phyloP scores from a whole-genome alignment of 1,140 invertebrate genomes.

The Oryzaephilus surinamensis region DNA sequence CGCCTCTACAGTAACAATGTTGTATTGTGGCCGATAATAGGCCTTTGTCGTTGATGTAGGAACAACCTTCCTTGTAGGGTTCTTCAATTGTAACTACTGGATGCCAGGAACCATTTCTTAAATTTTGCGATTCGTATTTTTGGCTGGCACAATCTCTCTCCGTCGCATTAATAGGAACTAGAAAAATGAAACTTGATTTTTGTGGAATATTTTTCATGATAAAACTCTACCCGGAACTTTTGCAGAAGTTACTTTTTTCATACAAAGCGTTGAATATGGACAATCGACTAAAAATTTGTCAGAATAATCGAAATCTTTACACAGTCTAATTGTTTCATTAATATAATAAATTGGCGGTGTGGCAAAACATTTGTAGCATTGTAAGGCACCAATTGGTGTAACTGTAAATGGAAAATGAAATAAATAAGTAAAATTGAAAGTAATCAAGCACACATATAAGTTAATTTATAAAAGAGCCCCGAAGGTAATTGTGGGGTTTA shows the following conservation, averaged over 20 bases:
- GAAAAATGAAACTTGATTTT: conserved; percentile 12
- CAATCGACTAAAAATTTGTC: conserved; percentile 57
- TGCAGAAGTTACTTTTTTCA: conserved; percentile 39
- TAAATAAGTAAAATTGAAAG: too few species aligned
- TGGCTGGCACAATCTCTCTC: conserved; percentile 63
- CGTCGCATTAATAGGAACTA: conserved; percentile 50
- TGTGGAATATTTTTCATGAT: background rate
- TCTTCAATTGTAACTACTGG: conserved; percentile 48
- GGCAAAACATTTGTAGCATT: conserved; percentile 59
- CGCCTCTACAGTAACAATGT: conserved; percentile 42
- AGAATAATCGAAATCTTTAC: conserved; percentile 60
- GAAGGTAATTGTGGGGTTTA: too few species aligned
- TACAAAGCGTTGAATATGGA: conserved; percentile 68
- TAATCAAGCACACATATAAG: too few species aligned
- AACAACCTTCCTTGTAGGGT: conserved; percentile 57
- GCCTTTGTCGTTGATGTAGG: conserved; percentile 39
- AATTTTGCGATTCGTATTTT: conserved; percentile 48
- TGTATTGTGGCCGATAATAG: too few species aligned
- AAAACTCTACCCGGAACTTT: conserved; percentile 40
- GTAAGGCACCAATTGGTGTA: conserved; percentile 18
- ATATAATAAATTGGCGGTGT: conserved; percentile 37
- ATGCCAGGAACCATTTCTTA: conserved; percentile 48
- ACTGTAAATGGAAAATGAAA: too few species aligned
- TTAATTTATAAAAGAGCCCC: too few species aligned
- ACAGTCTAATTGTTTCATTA: conserved; percentile 46